phyloP scores from a whole-genome alignment of 2,113 vertebrate genomes.

The Ia io region DNA sequence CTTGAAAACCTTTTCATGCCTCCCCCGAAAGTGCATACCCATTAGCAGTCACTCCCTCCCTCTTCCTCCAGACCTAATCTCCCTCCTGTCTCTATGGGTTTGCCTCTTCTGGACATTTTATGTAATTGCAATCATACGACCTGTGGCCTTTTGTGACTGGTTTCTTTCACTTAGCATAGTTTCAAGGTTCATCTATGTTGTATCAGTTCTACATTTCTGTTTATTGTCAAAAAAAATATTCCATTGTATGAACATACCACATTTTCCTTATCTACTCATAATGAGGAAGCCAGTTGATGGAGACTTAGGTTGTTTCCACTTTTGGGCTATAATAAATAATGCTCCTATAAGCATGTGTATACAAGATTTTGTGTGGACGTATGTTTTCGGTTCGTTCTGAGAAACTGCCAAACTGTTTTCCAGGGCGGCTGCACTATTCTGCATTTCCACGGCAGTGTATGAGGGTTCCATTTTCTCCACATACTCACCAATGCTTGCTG shows the following conservation, averaged over 20 bases:
- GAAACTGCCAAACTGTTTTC: neutral
- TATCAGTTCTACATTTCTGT: neutral
- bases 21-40: neutral
- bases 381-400: neutral
- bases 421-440: neutral
- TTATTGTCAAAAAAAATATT: neutral
- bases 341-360: neutral
- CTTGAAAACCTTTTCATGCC: neutral
- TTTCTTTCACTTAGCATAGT: neutral
- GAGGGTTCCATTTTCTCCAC: neutral
- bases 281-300: neutral
- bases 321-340: neutral
- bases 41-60: neutral
- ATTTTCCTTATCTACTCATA: neutral
- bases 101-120: neutral
- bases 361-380: neutral
- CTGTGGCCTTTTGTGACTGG: neutral
- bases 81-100: neutral
- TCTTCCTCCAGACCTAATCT: neutral
- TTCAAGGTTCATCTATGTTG: neutral
- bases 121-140: neutral
- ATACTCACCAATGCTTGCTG: neutral
- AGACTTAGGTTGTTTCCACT: neutral
- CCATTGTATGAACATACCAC: neutral
- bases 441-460: neutral